Conservation (phyloP, 2,797 vertebrate genomes). For the Urophycis tenuis region DNA sequence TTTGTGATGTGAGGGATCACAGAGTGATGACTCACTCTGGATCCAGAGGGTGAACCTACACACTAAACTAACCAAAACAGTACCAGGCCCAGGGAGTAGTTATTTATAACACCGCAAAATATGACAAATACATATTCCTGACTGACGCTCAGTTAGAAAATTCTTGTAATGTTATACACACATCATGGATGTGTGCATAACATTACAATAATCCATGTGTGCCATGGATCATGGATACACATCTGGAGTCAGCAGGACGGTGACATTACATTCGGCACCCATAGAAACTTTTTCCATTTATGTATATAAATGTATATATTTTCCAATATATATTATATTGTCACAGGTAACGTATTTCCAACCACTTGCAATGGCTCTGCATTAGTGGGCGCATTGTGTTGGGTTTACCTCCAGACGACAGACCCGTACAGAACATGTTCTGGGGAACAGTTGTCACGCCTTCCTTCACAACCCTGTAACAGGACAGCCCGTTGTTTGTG, state of each 20-base stretch:
- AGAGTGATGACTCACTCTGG: neutral
- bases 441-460: neutral
- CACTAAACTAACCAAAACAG: neutral
- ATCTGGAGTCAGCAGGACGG: neutral
- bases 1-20: neutral
- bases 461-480: neutral
- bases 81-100: neutral
- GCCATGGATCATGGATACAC: no score
- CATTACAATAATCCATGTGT: no score
- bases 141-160: neutral
- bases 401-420: no score
- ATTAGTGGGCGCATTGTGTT: neutral
- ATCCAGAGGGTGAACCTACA: neutral
- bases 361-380: neutral
- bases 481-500: constrained; percentile 23
- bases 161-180: neutral
- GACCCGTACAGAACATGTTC: neutral
- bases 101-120: neutral
- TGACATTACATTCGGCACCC: no score
- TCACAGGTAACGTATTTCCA: neutral
- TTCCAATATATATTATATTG: no score
- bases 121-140: neutral
- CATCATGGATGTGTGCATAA: neutral
- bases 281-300: neutral
- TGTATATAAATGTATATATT: neutral